phyloP scores from a whole-genome alignment of 2,888 invertebrate genomes.

The Rosalia funebris region DNA sequence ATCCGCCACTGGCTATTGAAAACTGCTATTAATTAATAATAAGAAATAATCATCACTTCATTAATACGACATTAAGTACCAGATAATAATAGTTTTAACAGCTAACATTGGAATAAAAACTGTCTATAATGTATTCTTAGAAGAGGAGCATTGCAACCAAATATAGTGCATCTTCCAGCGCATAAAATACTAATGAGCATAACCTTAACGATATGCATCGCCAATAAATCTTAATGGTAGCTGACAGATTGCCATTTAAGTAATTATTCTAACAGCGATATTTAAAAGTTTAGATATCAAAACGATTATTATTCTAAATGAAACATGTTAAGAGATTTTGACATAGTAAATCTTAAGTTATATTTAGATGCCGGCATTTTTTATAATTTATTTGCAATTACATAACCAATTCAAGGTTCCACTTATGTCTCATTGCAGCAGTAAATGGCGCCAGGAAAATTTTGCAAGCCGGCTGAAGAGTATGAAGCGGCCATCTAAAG shows the following conservation, averaged over 20 bases:
- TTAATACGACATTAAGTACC: no score
- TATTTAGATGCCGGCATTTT: not conserved
- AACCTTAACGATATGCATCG: slow-evolving; percentile 7
- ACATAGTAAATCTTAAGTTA: not conserved
- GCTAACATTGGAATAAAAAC: no score
- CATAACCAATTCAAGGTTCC: not conserved
- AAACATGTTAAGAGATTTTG: not conserved
- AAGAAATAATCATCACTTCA: no score
- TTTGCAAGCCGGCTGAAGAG: not conserved
- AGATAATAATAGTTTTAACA: no score
- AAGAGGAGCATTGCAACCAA: not conserved
- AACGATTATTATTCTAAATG: not conserved
- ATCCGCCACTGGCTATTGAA: no score
- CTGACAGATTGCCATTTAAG: slow-evolving; percentile 14
- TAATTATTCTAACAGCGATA: not conserved
- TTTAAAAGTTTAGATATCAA: slow-evolving; percentile 2
- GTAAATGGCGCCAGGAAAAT: not conserved
- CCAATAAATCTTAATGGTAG: slow-evolving; percentile 16
- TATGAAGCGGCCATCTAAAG: no score
- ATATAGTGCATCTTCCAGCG: not conserved
- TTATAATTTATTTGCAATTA: not conserved
- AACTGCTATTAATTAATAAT: no score
- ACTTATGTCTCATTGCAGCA: not conserved
- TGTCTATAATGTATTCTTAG: no score
- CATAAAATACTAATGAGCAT: not conserved